phyloP scores from a whole-genome alignment of 2,113 vertebrate species.

The Empidonax alnorum region DNA sequence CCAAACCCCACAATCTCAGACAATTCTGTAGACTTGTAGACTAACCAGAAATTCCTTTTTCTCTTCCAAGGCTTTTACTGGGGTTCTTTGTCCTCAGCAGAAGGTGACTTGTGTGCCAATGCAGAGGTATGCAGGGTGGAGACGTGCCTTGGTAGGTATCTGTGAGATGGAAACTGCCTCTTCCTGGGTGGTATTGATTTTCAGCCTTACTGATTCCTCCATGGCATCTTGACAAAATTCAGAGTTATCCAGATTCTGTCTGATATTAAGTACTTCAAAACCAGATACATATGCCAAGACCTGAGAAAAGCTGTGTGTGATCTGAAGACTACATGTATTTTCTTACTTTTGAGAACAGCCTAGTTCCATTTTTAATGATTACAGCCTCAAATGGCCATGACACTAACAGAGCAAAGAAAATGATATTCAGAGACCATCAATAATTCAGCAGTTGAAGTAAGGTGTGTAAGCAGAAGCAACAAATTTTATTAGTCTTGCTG shows the following conservation, averaged over 20 bases:
- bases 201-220: neutral
- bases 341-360: neutral
- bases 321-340: neutral
- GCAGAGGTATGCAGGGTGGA: neutral
- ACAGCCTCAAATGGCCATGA: neutral
- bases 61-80: neutral
- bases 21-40: neutral
- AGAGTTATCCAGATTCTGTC: neutral
- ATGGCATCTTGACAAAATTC: neutral
- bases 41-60: neutral
- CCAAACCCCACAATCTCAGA: neutral
- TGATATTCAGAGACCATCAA: neutral
- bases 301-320: neutral
- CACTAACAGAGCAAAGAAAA: neutral
- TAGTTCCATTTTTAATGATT: neutral
- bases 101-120: neutral
- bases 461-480: neutral
- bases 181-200: constrained; percentile 40
- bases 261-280: neutral
- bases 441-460: neutral
- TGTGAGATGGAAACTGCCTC: neutral
- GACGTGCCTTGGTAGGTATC: fast-evolving
- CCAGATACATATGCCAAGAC: neutral
- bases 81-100: neutral
- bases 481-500: neutral